Evolutionary conservation across 1,140 invertebrate genomes (phyloP).

Genomic region (Aphis gossypii): DNA sequence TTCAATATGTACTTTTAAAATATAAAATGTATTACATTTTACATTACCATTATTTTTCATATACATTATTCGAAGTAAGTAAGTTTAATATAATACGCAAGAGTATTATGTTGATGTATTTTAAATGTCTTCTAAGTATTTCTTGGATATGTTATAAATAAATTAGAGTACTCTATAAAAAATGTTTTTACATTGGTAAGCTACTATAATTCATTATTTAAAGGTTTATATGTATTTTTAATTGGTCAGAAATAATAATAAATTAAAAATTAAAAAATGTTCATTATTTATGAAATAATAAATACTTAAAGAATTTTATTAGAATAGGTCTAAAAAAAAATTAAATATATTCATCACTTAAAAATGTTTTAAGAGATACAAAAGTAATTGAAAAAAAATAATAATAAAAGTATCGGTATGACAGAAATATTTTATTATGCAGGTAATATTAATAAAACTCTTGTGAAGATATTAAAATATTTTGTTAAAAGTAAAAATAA

Average conservation of each 20-base stretch:
- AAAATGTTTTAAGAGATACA: too few species aligned
- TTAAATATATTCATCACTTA: too few species aligned
- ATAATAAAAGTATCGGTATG: too few species aligned
- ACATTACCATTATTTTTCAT: background rate
- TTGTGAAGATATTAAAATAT: background rate
- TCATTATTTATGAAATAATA: too few species aligned
- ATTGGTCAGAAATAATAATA: too few species aligned
- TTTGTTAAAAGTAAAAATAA: background rate
- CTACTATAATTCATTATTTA: background rate
- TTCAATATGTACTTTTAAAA: background rate
- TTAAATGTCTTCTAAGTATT: background rate
- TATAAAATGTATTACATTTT: background rate
- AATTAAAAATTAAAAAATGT: too few species aligned
- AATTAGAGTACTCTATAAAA: background rate
- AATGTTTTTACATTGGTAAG: background rate
- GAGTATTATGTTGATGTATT: background rate
- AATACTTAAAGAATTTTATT: too few species aligned
- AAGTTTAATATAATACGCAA: background rate
- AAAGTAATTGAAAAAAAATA: too few species aligned
- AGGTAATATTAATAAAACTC: background rate
- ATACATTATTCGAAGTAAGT: background rate
- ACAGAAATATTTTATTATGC: background rate
- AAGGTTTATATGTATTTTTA: background rate
- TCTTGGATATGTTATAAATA: background rate
- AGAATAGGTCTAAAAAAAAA: too few species aligned